Evolutionary conservation across 2,888 invertebrate species (phyloP).

Genomic region (Vandiemenella viatica): DNA sequence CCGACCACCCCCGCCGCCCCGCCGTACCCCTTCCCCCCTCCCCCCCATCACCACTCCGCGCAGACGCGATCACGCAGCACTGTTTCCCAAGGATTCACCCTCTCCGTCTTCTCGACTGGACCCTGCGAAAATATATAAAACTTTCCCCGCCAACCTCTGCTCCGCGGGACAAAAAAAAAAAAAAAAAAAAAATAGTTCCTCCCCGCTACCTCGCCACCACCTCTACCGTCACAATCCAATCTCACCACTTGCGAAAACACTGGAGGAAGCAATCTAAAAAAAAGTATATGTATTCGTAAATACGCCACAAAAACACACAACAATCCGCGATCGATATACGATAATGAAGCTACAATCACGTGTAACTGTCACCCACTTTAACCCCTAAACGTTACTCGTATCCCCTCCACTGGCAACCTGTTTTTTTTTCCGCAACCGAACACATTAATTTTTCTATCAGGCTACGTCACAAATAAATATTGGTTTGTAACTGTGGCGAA

Average conservation of each 20-base stretch:
- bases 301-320: neutral
- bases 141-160: no score
- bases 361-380: neutral
- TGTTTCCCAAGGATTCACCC: no score
- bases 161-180: no score
- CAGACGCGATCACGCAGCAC: conserved; percentile 4
- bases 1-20: conserved; percentile 2
- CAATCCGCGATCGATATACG: conserved; percentile 8
- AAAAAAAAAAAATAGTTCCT: no score
- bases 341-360: conserved; percentile 10
- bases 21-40: conserved; percentile 1
- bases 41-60: conserved; percentile 4
- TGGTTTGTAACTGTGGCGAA: no score
- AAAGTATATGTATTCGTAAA: conserved; percentile 3
- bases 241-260: conserved; percentile 11
- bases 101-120: no score
- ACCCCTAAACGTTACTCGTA: conserved; percentile 2
- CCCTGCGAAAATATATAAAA: no score
- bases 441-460: conserved; percentile 13
- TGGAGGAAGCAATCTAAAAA: no score
- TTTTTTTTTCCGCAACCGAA: neutral
- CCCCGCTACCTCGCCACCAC: neutral
- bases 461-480: conserved; percentile 13
- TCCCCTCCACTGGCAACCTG: conserved; percentile 5
- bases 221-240: conserved; percentile 4